These are phyloP conservation scores for Macropus fuliginosus DNA, from an alignment of 2,797 vertebrate genomes.

Conservation along the genomic window DNA sequence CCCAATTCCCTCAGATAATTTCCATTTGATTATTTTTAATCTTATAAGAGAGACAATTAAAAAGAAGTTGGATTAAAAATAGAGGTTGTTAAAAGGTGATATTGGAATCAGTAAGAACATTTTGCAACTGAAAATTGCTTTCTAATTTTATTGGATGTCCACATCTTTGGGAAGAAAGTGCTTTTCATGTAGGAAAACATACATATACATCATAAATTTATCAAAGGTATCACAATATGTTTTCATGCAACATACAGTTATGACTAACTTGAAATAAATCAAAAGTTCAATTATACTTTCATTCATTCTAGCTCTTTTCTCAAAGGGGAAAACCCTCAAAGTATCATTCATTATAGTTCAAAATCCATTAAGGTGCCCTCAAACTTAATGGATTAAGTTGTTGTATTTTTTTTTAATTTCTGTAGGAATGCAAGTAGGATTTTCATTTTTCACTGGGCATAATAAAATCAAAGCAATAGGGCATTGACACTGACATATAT, in stretches of 20 bases:
- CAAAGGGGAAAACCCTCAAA: not conserved
- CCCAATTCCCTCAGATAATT: not conserved
- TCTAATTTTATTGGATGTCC: not conserved
- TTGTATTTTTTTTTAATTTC: not conserved
- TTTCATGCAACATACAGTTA: not conserved
- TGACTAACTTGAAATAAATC: not conserved
- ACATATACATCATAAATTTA: not conserved
- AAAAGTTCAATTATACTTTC: not conserved
- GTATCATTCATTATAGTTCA: not conserved
- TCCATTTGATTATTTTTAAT: not conserved
- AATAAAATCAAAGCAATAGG: not conserved
- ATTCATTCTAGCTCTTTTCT: not conserved
- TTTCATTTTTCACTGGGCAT: not conserved
- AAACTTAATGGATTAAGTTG: not conserved
- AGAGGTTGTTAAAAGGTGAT: not conserved
- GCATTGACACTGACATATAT: not conserved
- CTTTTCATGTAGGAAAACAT: not conserved
- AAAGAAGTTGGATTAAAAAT: not conserved
- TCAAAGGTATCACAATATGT: not conserved
- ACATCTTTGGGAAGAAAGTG: not conserved
- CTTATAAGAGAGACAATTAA: constrained; percentile 2
- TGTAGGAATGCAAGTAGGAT: not conserved
- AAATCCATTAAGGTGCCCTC: not conserved
- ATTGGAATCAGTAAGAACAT: not conserved
- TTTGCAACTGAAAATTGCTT: not conserved